Conservation (phyloP, 2,888 invertebrate genomes). For the Sesamia inferens region DNA sequence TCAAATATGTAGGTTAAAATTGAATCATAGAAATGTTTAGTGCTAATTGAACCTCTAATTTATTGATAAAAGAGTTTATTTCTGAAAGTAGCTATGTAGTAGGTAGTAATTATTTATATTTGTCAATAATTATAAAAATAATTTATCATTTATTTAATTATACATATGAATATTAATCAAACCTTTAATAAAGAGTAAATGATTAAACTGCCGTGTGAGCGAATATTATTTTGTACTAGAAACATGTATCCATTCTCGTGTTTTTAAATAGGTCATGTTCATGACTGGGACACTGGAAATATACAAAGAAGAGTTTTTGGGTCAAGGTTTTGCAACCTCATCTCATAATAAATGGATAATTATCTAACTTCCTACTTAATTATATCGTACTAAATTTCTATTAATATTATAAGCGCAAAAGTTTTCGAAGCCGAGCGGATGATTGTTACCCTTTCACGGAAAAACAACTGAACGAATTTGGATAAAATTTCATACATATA, state of each 20-base stretch:
- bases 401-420: too few species aligned
- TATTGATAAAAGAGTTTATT: too few species aligned
- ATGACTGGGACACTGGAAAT: slow-evolving; percentile 22
- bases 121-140: neutral
- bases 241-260: neutral
- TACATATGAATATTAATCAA: neutral
- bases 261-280: slow-evolving; percentile 23
- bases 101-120: neutral
- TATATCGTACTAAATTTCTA: too few species aligned
- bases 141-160: too few species aligned
- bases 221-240: neutral
- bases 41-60: neutral
- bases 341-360: slow-evolving; percentile 14
- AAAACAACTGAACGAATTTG: neutral
- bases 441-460: too few species aligned
- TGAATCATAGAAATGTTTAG: slow-evolving; percentile 9
- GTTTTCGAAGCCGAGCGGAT: too few species aligned
- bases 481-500: neutral
- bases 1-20: neutral
- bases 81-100: too few species aligned
- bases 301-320: slow-evolving; percentile 12
- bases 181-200: neutral
- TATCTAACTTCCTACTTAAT: neutral
- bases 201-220: neutral
- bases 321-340: slow-evolving; percentile 39